Percentiles rank a stretch among this genome's conserved stretches.
Conservation (phyloP, 1,140 invertebrate species). For the Araneus ventricosus region DNA sequence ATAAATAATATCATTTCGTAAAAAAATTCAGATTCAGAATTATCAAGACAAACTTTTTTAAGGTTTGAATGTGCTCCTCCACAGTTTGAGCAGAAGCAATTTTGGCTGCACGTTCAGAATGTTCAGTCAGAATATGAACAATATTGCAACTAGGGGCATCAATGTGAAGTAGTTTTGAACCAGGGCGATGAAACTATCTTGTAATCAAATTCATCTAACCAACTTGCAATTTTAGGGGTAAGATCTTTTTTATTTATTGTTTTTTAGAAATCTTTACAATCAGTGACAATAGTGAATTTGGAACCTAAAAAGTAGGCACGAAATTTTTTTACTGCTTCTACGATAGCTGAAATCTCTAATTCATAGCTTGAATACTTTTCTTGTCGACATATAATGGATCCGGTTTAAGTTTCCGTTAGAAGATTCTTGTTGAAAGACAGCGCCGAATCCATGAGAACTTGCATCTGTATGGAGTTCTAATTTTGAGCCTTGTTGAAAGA, state of each 20-base stretch:
- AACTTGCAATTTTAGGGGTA: neutral
- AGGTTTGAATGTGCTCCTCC: neutral
- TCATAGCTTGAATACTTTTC: slow-evolving; percentile 44
- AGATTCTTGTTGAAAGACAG: slow-evolving; percentile 80
- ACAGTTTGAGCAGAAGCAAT: neutral
- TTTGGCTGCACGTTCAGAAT: neutral
- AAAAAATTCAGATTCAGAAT: no score
- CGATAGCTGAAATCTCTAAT: slow-evolving; percentile 6
- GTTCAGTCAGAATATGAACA: neutral
- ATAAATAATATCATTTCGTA: neutral
- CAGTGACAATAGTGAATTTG: slow-evolving; percentile 40
- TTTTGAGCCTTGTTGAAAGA: slow-evolving; percentile 75
- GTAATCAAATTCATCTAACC: slow-evolving; percentile 56
- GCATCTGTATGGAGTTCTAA: slow-evolving; percentile 77
- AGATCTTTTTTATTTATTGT: slow-evolving; percentile 31
- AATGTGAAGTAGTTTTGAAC: slow-evolving; percentile 6
- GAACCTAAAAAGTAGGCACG: slow-evolving; percentile 29
- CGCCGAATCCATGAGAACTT: slow-evolving; percentile 81
- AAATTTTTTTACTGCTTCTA: slow-evolving; percentile 44
- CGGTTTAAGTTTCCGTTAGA: slow-evolving; percentile 17
- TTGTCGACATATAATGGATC: neutral
- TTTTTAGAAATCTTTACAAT: slow-evolving; percentile 37
- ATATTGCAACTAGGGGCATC: slow-evolving; percentile 40
- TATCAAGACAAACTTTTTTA: neutral
- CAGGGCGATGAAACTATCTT: neutral